Evolutionary conservation across 2,113 vertebrate genomes (phyloP), one percentile per base, ranked within the genome.

Genomic region (Callithrix jacchus): DNA sequence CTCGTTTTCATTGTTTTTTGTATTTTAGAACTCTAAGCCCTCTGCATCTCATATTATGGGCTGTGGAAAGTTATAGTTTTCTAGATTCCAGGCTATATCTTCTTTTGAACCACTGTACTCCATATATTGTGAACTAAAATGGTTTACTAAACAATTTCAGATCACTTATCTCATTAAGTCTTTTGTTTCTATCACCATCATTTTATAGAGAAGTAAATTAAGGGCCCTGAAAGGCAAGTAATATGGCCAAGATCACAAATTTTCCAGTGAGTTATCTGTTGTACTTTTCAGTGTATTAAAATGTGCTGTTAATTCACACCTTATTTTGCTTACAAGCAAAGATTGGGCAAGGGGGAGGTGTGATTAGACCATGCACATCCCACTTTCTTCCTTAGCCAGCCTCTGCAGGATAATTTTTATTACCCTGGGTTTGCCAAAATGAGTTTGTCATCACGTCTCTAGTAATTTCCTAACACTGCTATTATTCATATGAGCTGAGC

Each of bases 191-290:
- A 37, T 87, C 58, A 77, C 64, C 3, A 20, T 81, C 32, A 82
- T 93, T 93, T 82, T 89, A 56, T 6, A 94, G 37, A 84, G 64
- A 88, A 30, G 27, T 94, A 94, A 85, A 52, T 20, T 52, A 30
- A 85, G 77, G 84, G 21, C 49, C 3, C 45, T 86, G 47, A 3
- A 71, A 92, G 54, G 40, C 18, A 73, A 64, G 20, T 30, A 45
- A 13, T 85, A 1, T 80, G 25, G 21, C 17, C 32, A 91, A 81
- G 52, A 84, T 66, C 85, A 47, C 16, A 89, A 7, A 1, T 37
- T 79, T 94, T 89, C 40, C 49, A 87, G 11, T 13, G 37, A 91
- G 37, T 76, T 85, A 9, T 21, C 27, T 84, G 3, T n/a, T 54
- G 1, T 83, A 79, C 18, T 84, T 85, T 61, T 7, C 7, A 82